phyloP scores from a whole-genome alignment of 2,113 vertebrate genomes.

The Garra rufa region DNA sequence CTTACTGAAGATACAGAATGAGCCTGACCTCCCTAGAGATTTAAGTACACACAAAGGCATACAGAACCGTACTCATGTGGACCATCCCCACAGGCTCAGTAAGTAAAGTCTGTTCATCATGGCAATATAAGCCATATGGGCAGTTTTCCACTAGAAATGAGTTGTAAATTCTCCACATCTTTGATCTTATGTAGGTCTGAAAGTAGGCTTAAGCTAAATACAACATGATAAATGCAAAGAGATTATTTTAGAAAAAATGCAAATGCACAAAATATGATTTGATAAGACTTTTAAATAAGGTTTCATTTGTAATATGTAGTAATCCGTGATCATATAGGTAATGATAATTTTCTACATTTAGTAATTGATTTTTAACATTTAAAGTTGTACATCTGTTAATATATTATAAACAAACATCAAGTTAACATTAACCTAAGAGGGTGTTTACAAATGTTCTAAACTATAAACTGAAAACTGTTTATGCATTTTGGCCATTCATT shows the following conservation, averaged over 20 bases:
- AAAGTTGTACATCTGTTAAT: background rate
- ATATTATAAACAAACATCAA: background rate
- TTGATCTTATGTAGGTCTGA: background rate
- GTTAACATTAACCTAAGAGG: background rate
- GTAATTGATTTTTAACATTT: background rate
- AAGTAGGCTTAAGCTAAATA: background rate
- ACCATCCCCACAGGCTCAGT: conserved; percentile 28
- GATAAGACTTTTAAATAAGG: background rate
- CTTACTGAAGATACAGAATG: conserved; percentile 46
- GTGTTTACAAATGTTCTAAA: too few species aligned
- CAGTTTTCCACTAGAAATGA: conserved; percentile 1
- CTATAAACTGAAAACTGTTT: background rate
- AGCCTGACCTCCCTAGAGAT: conserved; percentile 7
- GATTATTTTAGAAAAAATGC: background rate
- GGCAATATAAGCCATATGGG: conserved; percentile 38
- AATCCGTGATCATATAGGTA: background rate
- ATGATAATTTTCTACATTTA: background rate
- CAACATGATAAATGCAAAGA: background rate
- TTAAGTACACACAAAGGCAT: conserved; percentile 25
- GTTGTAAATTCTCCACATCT: background rate
- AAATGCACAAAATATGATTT: background rate
- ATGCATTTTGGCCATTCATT: background rate
- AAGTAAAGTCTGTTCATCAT: conserved; percentile 6
- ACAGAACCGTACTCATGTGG: conserved; percentile 25
- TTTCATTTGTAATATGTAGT: too few species aligned